Conservation (phyloP, 2,888 invertebrate genomes). For the Ischnura elegans region DNA sequence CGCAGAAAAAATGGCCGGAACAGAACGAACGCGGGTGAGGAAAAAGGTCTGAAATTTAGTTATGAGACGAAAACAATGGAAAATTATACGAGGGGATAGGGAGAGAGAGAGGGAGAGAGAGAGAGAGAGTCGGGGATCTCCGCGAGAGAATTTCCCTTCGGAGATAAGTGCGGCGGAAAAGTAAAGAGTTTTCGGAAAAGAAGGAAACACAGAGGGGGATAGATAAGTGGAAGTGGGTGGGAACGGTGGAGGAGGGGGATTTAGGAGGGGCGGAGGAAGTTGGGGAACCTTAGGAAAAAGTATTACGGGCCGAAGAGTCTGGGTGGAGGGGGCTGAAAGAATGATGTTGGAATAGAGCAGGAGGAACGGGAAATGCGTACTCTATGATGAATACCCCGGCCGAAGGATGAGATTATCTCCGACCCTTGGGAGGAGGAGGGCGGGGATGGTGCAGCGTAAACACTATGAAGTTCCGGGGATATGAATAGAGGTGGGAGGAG, state of each 20-base stretch:
- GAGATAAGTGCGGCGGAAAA: constrained; percentile 24
- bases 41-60: constrained; percentile 1
- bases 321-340: background rate
- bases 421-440: background rate
- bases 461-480: constrained; percentile 38
- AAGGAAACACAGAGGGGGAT: background rate
- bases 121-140: background rate
- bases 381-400: constrained; percentile 33
- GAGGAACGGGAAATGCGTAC: background rate
- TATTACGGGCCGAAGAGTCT: background rate
- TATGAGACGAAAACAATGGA: constrained; percentile 31
- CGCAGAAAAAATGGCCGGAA: background rate
- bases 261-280: background rate
- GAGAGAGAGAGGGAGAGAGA: too few species aligned
- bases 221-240: constrained; percentile 21
- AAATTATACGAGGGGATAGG: constrained; percentile 17
- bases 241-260: background rate
- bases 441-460: constrained; percentile 2
- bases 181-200: background rate
- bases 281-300: background rate
- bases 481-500: constrained; percentile 8
- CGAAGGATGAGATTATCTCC: constrained; percentile 29
- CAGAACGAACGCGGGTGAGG: background rate
- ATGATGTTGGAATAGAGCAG: too few species aligned
- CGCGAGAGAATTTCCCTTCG: background rate